These are phyloP conservation scores for Pachyramphus minor DNA, from an alignment of 2,113 vertebrate genomes.

Conservation along the genomic window DNA sequence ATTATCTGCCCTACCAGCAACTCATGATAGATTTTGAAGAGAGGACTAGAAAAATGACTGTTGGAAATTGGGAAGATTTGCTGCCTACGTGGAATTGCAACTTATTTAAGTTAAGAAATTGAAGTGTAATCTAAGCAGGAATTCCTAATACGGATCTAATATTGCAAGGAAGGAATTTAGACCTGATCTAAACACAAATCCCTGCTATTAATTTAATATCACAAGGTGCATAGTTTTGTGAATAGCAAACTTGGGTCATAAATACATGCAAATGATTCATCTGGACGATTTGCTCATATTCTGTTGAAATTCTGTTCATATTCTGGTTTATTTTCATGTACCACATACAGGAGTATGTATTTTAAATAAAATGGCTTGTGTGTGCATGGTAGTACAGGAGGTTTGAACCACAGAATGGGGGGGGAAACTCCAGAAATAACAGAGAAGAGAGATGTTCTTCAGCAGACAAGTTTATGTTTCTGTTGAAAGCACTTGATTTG, in stretches of 20 bases:
- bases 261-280: neutral
- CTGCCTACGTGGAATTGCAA: neutral
- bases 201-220: neutral
- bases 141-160: neutral
- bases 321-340: neutral
- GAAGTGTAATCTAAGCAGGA: neutral
- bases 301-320: neutral
- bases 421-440: neutral
- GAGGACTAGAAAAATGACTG: neutral
- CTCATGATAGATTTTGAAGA: neutral
- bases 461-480: neutral
- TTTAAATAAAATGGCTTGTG: neutral
- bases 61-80: neutral
- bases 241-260: neutral
- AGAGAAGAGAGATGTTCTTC: neutral
- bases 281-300: neutral
- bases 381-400: neutral
- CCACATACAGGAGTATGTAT: neutral
- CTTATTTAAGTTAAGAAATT: neutral
- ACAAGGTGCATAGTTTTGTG: neutral
- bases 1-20: neutral
- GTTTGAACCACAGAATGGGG: neutral
- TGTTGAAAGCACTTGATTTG: neutral
- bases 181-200: accelerated
- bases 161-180: neutral